Evolutionary conservation across 2,888 invertebrate genomes (phyloP).

Genomic region (Epinotia demarniana): DNA sequence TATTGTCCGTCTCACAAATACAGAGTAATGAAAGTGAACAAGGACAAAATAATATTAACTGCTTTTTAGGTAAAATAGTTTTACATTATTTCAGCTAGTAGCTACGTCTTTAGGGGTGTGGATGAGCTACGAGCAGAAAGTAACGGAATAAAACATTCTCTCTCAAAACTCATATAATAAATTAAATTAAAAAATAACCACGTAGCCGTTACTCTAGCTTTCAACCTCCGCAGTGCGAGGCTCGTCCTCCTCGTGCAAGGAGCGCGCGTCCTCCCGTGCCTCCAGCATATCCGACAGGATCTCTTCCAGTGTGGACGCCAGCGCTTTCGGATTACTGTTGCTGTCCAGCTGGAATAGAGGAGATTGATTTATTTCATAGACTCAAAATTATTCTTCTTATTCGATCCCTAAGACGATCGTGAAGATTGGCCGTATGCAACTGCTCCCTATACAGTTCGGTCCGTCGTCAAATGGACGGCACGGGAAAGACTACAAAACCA

Average conservation of each 20-base stretch:
- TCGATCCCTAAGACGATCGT: no score
- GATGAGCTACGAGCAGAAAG: background rate
- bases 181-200: slow-evolving; percentile 10
- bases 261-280: background rate
- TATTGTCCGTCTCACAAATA: no score
- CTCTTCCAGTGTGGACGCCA: slow-evolving; percentile 74
- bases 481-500: no score
- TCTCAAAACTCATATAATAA: slow-evolving; percentile 11
- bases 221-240: background rate
- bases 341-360: slow-evolving; percentile 68
- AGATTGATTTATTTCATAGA: background rate
- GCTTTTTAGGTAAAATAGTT: no score
- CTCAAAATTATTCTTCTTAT: no score
- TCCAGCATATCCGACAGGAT: slow-evolving; percentile 66
- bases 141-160: background rate
- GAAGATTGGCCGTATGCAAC: no score
- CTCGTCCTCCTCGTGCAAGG: background rate
- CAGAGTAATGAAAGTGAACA: no score
- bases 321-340: slow-evolving; percentile 71
- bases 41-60: no score
- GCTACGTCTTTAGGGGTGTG: no score
- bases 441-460: no score
- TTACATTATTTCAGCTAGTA: no score
- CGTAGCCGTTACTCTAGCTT: background rate
- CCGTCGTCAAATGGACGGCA: no score